A percentile compares a stretch with the other conserved stretches of the same genome.
Evolutionary conservation across 2,888 invertebrate species (phyloP).

Genomic region (Melipona beecheii): DNA sequence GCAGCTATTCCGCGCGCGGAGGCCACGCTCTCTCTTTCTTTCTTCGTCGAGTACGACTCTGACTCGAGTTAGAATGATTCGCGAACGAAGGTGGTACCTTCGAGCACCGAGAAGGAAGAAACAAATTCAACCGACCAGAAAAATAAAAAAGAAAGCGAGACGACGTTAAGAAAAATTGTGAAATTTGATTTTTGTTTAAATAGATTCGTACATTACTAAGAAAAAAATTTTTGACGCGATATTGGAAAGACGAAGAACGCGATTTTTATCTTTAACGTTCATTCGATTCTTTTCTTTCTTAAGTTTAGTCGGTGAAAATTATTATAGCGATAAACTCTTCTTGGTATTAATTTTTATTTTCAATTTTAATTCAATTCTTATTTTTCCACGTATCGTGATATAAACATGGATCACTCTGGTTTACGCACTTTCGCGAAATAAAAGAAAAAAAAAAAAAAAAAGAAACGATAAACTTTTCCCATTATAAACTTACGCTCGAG

Average conservation of each 20-base stretch:
- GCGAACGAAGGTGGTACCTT: not conserved
- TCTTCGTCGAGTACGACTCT: constrained; percentile 17
- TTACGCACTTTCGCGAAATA: not conserved
- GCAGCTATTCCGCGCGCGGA: constrained; percentile 57
- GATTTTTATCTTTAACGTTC: too few relatives aligned
- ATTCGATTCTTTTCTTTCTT: too few relatives aligned
- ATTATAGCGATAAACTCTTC: too few relatives aligned
- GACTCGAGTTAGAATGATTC: constrained; percentile 28
- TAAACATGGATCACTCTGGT: too few relatives aligned
- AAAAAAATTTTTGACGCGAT: too few relatives aligned
- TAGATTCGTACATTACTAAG: too few relatives aligned
- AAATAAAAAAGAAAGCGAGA: not conserved
- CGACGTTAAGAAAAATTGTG: not conserved
- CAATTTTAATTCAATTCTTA: too few relatives aligned
- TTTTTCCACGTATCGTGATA: too few relatives aligned
- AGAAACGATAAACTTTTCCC: not conserved
- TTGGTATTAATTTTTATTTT: not conserved
- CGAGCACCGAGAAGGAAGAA: not conserved
- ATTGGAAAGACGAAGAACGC: too few relatives aligned
- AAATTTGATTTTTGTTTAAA: not conserved
- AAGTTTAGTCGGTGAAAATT: too few relatives aligned
- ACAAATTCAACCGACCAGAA: not conserved
- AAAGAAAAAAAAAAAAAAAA: not conserved
- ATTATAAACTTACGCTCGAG: not conserved
- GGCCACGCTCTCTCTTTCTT: constrained; percentile 19